Evolutionary conservation across 2,797 vertebrate species (phyloP).

Genomic region (Acipenser transmontanus): DNA sequence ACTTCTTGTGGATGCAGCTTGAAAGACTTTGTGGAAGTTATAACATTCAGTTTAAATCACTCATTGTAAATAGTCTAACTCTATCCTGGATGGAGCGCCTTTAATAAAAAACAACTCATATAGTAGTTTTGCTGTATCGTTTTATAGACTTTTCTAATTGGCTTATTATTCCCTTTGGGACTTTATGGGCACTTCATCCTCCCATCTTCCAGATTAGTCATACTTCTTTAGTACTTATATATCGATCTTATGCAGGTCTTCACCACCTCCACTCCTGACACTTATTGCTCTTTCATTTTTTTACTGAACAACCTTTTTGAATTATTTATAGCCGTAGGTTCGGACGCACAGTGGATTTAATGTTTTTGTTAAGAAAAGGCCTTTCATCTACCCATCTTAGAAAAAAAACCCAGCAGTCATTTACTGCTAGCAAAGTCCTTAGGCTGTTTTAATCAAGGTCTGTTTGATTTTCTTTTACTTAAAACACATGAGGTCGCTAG

Average conservation of each 20-base stretch:
- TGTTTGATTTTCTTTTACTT: neutral
- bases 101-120: no score
- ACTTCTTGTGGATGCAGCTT: no score
- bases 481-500: no score
- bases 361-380: neutral
- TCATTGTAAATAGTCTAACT: no score
- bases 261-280: neutral
- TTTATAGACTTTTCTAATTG: neutral
- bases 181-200: neutral
- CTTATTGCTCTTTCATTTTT: conserved; percentile 2
- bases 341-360: conserved; percentile 13
- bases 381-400: neutral
- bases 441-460: neutral
- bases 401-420: neutral
- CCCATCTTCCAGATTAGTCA: neutral
- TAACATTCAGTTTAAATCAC: no score
- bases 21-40: no score
- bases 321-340: conserved; percentile 3
- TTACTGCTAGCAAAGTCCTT: neutral
- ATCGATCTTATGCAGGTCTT: neutral
- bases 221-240: neutral
- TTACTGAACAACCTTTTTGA: neutral
- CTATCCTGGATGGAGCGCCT: no score
- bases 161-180: neutral
- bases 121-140: no score